Evolutionary conservation across 2,113 vertebrate genomes (phyloP).

Genomic region (Myanophis thanlyinensis): DNA sequence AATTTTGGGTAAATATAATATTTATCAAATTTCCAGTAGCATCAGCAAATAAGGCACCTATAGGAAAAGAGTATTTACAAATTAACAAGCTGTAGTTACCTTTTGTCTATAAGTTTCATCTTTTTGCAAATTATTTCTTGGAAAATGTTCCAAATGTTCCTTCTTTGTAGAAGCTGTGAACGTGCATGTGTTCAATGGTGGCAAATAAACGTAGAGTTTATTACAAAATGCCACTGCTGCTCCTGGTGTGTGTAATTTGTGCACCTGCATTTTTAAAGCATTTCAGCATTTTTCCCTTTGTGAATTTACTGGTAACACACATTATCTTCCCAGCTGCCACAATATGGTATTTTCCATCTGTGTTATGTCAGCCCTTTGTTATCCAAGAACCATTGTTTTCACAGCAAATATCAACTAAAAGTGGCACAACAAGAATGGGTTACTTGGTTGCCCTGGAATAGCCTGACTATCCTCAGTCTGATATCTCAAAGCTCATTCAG

Average conservation of each 20-base stretch:
- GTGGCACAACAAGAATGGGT: constrained; percentile 33
- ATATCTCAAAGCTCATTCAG: constrained; percentile 8
- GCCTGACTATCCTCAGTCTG: not conserved
- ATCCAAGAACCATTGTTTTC: constrained; percentile 61
- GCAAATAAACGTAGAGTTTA: constrained; percentile 81
- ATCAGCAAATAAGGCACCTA: constrained; percentile 41
- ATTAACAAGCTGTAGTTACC: constrained; percentile 68
- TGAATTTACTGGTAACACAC: constrained; percentile 68
- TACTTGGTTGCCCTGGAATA: constrained; percentile 23
- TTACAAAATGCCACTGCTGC: constrained; percentile 78
- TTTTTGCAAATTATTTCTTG: constrained; percentile 68
- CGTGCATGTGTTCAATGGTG: constrained; percentile 75
- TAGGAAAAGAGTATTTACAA: constrained; percentile 52
- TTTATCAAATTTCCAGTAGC: constrained; percentile 24
- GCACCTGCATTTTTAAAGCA: constrained; percentile 84
- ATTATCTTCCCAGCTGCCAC: constrained; percentile 70
- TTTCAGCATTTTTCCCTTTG: constrained; percentile 76
- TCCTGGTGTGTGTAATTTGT: constrained; percentile 80
- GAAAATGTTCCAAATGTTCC: constrained; percentile 53
- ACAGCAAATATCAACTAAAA: constrained; percentile 59
- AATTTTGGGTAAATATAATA: not conserved
- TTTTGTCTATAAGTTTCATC: constrained; percentile 72
- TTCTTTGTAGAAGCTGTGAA: constrained; percentile 70
- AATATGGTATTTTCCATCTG: constrained; percentile 67
- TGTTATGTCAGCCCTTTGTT: constrained; percentile 62